These are phyloP conservation scores for Camelus bactrianus DNA, from an alignment of 2,113 vertebrate genomes.

Conservation along the genomic window DNA sequence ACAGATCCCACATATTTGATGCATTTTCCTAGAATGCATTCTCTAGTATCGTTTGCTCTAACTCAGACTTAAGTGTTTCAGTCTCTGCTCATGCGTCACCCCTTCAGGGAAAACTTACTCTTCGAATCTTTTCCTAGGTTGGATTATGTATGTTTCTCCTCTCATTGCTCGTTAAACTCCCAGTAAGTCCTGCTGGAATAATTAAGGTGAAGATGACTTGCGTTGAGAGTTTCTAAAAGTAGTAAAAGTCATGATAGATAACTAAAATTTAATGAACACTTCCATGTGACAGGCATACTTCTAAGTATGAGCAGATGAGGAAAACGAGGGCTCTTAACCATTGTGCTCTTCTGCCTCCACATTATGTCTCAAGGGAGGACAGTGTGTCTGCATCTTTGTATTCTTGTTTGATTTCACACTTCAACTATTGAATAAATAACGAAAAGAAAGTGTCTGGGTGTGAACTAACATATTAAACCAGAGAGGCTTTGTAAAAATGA, in stretches of 20 bases:
- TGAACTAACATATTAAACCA: neutral
- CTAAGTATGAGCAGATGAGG: neutral
- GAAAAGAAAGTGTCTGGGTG: neutral
- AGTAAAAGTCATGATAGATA: neutral
- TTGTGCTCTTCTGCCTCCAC: rapidly evolving
- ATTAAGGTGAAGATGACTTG: neutral
- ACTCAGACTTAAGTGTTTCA: neutral
- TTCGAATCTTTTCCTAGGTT: neutral
- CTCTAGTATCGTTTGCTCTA: neutral
- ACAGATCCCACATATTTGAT: neutral
- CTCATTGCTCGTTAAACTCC: neutral
- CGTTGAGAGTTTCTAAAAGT: neutral
- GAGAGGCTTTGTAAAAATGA: neutral
- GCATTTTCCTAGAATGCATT: neutral
- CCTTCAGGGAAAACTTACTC: neutral
- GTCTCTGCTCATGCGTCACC: neutral
- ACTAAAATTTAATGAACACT: neutral
- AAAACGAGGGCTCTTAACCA: neutral
- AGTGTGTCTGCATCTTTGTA: neutral
- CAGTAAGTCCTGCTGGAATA: neutral
- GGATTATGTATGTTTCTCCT: neutral
- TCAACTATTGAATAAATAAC: neutral
- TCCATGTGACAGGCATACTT: neutral
- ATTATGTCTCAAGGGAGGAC: neutral
- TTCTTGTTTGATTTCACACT: neutral